Percentiles rank a stretch among this genome's conserved stretches.
phyloP scores from a whole-genome alignment of 2,113 vertebrate species.

The Hydrochoerus hydrochaeris region DNA sequence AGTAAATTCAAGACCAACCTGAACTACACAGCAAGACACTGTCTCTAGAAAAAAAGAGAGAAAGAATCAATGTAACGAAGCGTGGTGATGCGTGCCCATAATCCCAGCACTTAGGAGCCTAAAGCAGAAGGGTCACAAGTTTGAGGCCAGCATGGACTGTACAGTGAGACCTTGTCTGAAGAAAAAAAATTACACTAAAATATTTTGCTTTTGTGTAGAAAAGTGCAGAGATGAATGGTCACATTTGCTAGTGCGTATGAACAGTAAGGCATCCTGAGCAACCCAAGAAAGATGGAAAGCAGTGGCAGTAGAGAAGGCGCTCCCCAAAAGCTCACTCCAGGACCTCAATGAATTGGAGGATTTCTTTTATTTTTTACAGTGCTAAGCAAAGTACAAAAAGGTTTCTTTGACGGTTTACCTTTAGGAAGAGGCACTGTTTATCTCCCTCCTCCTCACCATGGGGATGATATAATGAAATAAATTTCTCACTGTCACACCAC shows the following conservation, averaged over 20 bases:
- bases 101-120: neutral
- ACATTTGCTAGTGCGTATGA: neutral
- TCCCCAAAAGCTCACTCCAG: neutral
- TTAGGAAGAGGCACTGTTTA: neutral
- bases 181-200: slow-evolving; percentile 19
- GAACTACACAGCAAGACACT: neutral
- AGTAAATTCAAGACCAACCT: neutral
- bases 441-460: neutral
- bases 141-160: neutral
- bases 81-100: neutral
- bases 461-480: neutral
- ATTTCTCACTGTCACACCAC: neutral
- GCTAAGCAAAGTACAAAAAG: neutral
- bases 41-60: neutral
- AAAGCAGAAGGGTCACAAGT: neutral
- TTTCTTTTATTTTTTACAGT: neutral
- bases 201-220: neutral
- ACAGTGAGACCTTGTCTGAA: neutral
- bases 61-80: neutral
- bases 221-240: neutral
- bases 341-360: neutral
- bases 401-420: neutral
- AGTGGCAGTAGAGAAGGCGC: neutral
- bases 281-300: neutral
- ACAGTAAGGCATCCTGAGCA: neutral